Evolutionary conservation across 2,888 invertebrate genomes (phyloP).

Genomic region (Hofmannophila pseudospretella): DNA sequence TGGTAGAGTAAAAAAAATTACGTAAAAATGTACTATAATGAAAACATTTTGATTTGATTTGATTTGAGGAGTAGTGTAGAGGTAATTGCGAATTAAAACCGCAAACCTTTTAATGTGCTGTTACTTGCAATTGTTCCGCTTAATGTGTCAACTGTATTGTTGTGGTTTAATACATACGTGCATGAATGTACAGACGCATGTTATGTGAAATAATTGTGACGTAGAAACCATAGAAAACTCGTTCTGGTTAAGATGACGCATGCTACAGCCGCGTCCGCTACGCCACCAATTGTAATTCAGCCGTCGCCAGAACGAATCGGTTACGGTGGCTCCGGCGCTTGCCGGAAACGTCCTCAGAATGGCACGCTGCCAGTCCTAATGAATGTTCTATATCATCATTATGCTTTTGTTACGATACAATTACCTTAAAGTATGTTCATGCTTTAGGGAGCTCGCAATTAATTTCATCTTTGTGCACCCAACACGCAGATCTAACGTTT

Average conservation of each 20-base stretch:
- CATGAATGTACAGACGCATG: background rate
- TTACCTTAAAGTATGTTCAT: constrained; percentile 4
- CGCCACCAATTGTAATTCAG: constrained; percentile 52
- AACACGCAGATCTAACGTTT: background rate
- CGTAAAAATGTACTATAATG: too few relatives aligned
- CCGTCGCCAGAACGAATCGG: constrained; percentile 58
- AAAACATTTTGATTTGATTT: too few relatives aligned
- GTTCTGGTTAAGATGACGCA: constrained; percentile 48
- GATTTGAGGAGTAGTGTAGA: too few relatives aligned
- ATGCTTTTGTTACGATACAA: constrained; percentile 35
- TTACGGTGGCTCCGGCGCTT: constrained; percentile 40
- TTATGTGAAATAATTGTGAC: constrained; percentile 18
- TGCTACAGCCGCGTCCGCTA: constrained; percentile 44
- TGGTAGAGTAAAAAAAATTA: too few relatives aligned
- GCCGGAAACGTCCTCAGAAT: constrained; percentile 60
- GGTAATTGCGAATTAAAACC: too few relatives aligned
- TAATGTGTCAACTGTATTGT: background rate
- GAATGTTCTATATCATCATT: constrained; percentile 45
- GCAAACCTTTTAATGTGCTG: too few relatives aligned
- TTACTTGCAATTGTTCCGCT: background rate
- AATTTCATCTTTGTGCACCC: background rate
- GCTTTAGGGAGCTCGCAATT: background rate
- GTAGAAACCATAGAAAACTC: constrained; percentile 31
- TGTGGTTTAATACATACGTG: background rate
- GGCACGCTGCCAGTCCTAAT: constrained; percentile 62